phyloP scores from a whole-genome alignment of 2,888 invertebrate genomes.

The Lasioglossum morio region DNA sequence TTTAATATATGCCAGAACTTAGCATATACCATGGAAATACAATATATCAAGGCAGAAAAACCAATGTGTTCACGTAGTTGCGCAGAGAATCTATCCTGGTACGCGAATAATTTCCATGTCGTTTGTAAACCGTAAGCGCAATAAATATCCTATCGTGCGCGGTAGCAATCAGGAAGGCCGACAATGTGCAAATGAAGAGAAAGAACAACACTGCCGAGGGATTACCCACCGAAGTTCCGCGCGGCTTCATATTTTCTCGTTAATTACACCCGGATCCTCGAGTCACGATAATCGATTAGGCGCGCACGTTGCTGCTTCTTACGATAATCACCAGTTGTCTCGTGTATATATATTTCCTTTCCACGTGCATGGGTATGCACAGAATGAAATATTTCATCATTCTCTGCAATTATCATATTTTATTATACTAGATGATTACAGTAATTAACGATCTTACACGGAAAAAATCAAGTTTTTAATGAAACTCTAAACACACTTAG shows the following conservation, averaged over 20 bases:
- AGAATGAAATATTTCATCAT: too few species aligned
- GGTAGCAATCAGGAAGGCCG: conserved; percentile 57
- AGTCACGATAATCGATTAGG: conserved; percentile 48
- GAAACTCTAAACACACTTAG: too few species aligned
- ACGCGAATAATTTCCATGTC: conserved; percentile 60
- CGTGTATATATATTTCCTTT: not conserved
- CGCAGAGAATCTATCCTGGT: conserved; percentile 6
- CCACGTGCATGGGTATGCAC: not conserved
- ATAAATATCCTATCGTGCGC: conserved; percentile 71
- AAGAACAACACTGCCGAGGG: conserved; percentile 20
- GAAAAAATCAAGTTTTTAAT: too few species aligned
- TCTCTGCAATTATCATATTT: too few species aligned
- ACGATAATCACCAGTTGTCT: not conserved
- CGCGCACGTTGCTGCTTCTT: conserved; percentile 1
- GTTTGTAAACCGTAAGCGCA: conserved; percentile 62
- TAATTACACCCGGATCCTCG: conserved; percentile 35
- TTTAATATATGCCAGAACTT: conserved; percentile 24
- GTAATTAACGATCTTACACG: too few species aligned
- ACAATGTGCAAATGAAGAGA: conserved; percentile 58
- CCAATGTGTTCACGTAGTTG: conserved; percentile 24
- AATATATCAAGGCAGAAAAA: conserved; percentile 33
- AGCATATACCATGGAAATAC: conserved; percentile 17
- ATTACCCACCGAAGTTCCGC: conserved; percentile 20
- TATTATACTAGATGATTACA: too few species aligned
- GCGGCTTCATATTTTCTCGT: conserved; percentile 48